Percentiles rank a stretch among this genome's conserved stretches.
Evolutionary conservation across 2,797 vertebrate species (phyloP).

Genomic region (Synaphobranchus kaupii): DNA sequence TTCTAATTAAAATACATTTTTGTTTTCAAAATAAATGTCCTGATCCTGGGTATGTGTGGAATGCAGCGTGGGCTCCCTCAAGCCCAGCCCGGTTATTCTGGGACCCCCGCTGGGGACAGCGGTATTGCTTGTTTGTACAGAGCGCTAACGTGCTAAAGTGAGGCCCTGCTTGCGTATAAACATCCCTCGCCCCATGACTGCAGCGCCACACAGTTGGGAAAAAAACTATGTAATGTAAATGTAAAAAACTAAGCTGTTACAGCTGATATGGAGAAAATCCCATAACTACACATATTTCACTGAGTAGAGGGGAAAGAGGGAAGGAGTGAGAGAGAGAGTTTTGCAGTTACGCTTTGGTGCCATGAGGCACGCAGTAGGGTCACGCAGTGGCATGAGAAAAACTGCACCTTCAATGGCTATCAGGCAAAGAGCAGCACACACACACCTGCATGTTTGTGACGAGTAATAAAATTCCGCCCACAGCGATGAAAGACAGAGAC

Average conservation of each 20-base stretch:
- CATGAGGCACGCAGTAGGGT: too few relatives aligned
- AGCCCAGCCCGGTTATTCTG: background rate
- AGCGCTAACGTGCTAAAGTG: background rate
- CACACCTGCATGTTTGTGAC: conserved; percentile 92
- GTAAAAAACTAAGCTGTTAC: background rate
- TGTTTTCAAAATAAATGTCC: background rate
- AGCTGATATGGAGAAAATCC: background rate
- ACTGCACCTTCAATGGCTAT: too few relatives aligned
- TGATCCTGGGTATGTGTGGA: background rate
- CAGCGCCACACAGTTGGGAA: background rate
- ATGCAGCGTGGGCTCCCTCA: background rate
- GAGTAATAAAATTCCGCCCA: conserved; percentile 84
- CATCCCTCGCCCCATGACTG: background rate
- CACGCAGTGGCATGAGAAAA: too few relatives aligned
- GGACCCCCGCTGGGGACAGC: background rate
- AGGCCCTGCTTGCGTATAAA: background rate
- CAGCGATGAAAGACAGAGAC: conserved; percentile 76
- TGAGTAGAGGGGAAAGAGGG: too few relatives aligned
- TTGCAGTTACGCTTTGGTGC: too few relatives aligned
- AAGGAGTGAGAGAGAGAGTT: too few relatives aligned
- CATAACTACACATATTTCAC: background rate
- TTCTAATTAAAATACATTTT: background rate
- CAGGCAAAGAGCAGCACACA: too few relatives aligned
- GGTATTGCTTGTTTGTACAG: background rate
- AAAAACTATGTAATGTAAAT: background rate